Base-by-base conservation (phyloP, 2,113 vertebrate genomes). In the Platysteira castanea region DNA sequence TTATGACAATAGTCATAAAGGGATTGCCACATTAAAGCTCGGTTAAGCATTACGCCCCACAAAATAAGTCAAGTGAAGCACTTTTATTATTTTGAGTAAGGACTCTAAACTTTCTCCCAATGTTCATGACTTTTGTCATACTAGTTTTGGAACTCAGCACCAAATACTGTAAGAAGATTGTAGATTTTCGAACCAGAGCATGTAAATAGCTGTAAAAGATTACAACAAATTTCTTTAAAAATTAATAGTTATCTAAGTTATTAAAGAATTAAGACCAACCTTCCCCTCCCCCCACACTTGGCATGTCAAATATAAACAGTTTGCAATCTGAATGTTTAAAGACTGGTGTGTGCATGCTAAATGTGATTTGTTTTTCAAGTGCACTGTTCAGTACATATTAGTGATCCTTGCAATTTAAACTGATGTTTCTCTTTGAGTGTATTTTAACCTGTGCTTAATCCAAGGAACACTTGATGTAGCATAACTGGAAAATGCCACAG, bases 341-440 rank as follows among this genome's bases (percentile, higher is more conserved):
- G 76, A 75, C 35, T 44, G 35, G 19, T 33, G 11, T 70, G 27
- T 65, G 59, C 67, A 54, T 37, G 37, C 42, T 85, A 92, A 89
- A 91, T 90, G 79, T 89, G 65, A 60, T 84, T 94, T 94, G 61
- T 64, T 94, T 91, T 83, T 79, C 50, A 80, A 77, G 57, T 54
- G 39, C 15, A 74, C 64, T 39, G 7, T 76, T 90, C 53, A 37
- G 75, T 73, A 46, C 20, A 6, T 77, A 61, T 69, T 82, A 73
- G 54, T 50, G 70, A 87, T 82, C 33, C 54, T 39, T 77, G 78
- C 30, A 80, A 90, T 87, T 91, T 88, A 63, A 92, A 73, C 70
- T 93, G 10, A 56, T 30, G 31, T 87, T 80, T 90, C 67, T 76
- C 53, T 89, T 35, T 46, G 61, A 94, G 50, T 31, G 4, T 61